Evolutionary conservation across 2,113 vertebrate species (phyloP), one percentile per base, ranked within the genome.

Genomic region (Heterochromis multidens): DNA sequence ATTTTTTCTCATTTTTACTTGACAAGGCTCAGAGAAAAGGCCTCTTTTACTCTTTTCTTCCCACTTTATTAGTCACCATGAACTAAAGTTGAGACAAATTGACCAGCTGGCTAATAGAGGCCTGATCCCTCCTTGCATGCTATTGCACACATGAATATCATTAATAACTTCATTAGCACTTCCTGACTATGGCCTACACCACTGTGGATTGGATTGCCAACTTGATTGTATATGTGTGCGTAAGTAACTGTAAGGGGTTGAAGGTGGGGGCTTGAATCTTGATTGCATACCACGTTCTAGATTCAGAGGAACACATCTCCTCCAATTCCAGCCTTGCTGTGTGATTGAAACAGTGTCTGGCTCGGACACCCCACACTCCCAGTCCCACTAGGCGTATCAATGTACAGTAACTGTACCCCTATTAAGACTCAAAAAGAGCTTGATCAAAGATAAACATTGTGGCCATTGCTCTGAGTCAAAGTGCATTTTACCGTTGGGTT

Each of bases 151-250:
- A 91, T 93, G 94, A 92, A 95, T 91, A 94, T 94, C 89, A 94
- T 94, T 94, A 93, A 94, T 93, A 93, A 90, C 81, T 95, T 93
- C 86, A 93, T 95, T 95, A 92, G 91, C 91, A 83, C 92, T 93
- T 91, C 89, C 88, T 93, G 84, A 87, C 88, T 78, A 65, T 86
- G 72, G 90, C 86, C 87, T 89, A 85, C 83, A 74, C 83, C 63
- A 81, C 81, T 52, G 78, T 80, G 78, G 80, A 82, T 81, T 91
- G 88, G 79, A 88, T 88, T 92, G 91, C 90, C 83, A 87, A 70
- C 70, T 89, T 57, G 77, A 79, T 57, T 80, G 72, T 83, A 70
- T 87, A 10, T 88, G 81, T 81, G 87, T 58, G 81, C 62, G 67
- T 63, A 81, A 63, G 78, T 67, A 23, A 8, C 46, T 74, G 70